Evolutionary conservation across 2,797 vertebrate genomes (phyloP).

Genomic region (Urocyon cinereoargenteus): DNA sequence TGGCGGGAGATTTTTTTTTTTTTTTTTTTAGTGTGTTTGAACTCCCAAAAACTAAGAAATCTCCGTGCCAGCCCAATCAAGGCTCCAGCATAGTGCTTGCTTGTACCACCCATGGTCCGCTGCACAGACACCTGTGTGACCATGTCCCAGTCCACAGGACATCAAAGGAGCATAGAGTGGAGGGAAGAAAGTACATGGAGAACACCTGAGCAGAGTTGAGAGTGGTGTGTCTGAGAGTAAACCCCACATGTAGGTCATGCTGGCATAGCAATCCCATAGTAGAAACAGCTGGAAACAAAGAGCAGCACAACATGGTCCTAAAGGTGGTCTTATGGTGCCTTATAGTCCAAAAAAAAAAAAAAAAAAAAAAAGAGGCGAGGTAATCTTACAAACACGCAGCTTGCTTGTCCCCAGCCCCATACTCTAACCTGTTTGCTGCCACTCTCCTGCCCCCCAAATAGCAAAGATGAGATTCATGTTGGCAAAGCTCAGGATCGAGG

Average conservation of each 20-base stretch:
- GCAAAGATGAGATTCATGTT: neutral
- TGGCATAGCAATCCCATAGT: neutral
- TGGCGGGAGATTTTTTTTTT: neutral
- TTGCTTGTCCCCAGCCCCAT: neutral
- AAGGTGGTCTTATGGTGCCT: neutral
- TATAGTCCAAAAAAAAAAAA: neutral
- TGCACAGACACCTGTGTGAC: neutral
- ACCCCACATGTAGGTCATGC: neutral
- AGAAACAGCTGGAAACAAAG: neutral
- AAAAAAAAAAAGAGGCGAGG: neutral
- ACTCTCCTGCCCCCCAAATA: neutral
- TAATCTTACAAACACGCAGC: neutral
- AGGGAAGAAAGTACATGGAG: neutral
- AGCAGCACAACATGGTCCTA: fast-evolving
- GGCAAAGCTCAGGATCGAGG: neutral
- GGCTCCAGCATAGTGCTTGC: neutral
- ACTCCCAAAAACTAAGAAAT: neutral
- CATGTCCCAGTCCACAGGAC: neutral
- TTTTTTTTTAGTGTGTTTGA: neutral
- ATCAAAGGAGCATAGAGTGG: neutral
- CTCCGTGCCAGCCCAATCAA: neutral
- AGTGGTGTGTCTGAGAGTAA: neutral
- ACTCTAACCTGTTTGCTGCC: neutral
- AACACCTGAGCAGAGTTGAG: neutral
- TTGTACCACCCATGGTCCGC: neutral